Evolutionary conservation across 2,888 invertebrate species (phyloP).

Genomic region (Pimpla rufipes): DNA sequence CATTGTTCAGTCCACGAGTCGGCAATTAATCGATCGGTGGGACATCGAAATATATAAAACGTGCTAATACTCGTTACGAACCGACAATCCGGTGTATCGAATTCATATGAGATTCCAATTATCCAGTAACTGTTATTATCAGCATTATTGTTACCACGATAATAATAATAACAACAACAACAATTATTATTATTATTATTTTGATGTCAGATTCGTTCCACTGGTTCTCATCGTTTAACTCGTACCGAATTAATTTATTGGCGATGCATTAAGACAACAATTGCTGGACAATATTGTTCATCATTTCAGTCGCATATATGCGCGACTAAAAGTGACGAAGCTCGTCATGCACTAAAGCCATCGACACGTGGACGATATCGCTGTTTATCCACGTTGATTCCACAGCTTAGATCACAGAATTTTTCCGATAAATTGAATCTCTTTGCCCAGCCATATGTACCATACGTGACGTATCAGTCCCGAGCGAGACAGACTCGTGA

Average conservation of each 20-base stretch:
- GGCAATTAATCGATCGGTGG: slow-evolving; percentile 24
- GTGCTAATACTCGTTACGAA: background rate
- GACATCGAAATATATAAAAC: background rate
- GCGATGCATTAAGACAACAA: too few relatives aligned
- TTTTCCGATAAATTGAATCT: background rate
- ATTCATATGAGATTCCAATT: slow-evolving; percentile 5
- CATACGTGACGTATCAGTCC: slow-evolving; percentile 24
- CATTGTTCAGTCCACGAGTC: slow-evolving; percentile 30
- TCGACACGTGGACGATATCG: background rate
- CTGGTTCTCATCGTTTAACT: background rate
- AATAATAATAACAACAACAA: too few relatives aligned
- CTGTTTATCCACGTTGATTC: slow-evolving; percentile 12
- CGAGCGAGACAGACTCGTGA: background rate
- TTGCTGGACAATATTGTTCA: too few relatives aligned
- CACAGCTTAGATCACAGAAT: background rate
- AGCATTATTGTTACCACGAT: too few relatives aligned
- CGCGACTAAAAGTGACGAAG: background rate
- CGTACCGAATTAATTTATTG: too few relatives aligned
- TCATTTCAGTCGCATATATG: too few relatives aligned
- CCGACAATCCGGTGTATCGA: background rate
- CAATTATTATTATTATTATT: slow-evolving; percentile 9
- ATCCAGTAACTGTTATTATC: too few relatives aligned
- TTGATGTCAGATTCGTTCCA: too few relatives aligned
- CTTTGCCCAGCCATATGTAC: background rate
- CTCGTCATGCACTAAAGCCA: background rate